Percentiles rank a stretch among this genome's conserved stretches.
Conservation (phyloP, 1,140 invertebrate species). For the Pentalonia nigronervosa region DNA sequence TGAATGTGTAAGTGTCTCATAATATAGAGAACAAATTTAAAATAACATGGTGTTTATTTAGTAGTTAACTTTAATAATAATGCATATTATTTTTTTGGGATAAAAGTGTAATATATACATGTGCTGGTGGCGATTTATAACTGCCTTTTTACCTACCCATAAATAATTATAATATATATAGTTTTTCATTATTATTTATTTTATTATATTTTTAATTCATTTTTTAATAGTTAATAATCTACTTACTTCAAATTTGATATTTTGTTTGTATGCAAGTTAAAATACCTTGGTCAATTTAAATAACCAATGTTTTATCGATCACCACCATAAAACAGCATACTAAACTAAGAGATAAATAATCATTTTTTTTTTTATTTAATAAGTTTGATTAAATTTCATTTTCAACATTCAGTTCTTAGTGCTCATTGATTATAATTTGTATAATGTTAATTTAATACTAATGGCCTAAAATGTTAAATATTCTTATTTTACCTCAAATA, state of each 20-base stretch:
- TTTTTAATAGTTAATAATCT: constrained; percentile 50
- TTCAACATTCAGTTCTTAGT: not conserved
- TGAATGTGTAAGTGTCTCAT: constrained; percentile 57
- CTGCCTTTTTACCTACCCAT: constrained; percentile 53
- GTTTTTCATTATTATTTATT: constrained; percentile 57
- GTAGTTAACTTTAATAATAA: constrained; percentile 55
- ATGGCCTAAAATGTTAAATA: not conserved
- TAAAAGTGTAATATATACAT: constrained; percentile 53
- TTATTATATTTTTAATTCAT: constrained; percentile 53
- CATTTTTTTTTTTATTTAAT: not conserved
- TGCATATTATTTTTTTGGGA: constrained; percentile 50
- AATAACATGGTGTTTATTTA: constrained; percentile 57
- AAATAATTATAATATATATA: constrained; percentile 54
- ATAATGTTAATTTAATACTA: not conserved
- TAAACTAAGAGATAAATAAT: not conserved
- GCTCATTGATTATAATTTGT: not conserved
- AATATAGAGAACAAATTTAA: constrained; percentile 58
- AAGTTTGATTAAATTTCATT: not conserved
- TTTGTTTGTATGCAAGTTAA: constrained; percentile 45
- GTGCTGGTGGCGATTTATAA: constrained; percentile 48
- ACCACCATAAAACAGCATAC: not conserved
- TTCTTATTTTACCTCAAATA: not conserved
- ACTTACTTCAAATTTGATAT: constrained; percentile 32
- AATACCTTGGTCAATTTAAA: constrained; percentile 41
- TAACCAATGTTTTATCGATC: not conserved